phyloP scores from a whole-genome alignment of 1,140 invertebrate species.

The Calliphora vicina region DNA sequence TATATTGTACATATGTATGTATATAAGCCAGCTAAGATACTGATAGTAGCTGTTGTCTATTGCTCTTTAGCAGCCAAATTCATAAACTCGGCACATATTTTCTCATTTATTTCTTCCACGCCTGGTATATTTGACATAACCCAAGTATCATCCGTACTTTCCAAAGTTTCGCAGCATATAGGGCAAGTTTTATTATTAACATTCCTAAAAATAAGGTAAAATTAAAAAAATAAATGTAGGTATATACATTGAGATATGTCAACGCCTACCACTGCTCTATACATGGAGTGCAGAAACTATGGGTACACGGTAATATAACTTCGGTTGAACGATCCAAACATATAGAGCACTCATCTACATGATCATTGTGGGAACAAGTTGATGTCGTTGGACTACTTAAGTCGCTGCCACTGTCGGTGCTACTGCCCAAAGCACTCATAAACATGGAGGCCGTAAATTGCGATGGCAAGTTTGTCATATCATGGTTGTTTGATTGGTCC shows the following conservation, averaged over 20 bases:
- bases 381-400: constrained; percentile 37
- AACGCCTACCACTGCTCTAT: constrained; percentile 75
- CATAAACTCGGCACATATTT: constrained; percentile 63
- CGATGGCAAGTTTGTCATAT: background rate
- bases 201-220: constrained; percentile 67
- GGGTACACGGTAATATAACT: constrained; percentile 72
- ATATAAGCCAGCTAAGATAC: no score
- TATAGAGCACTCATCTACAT: constrained; percentile 72
- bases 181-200: constrained; percentile 74
- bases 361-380: constrained; percentile 42
- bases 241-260: no score
- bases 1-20: no score
- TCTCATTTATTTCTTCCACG: constrained; percentile 69
- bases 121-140: constrained; percentile 72
- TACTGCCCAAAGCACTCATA: constrained; percentile 47
- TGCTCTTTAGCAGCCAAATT: constrained; percentile 39
- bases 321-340: constrained; percentile 75
- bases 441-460: constrained; percentile 58
- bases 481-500: background rate
- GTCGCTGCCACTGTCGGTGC: constrained; percentile 28
- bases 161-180: constrained; percentile 70
- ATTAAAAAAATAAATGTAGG: constrained; percentile 25
- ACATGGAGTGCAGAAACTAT: constrained; percentile 74
- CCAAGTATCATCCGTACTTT: constrained; percentile 73
- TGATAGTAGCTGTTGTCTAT: background rate